Evolutionary conservation across 23 tunicate genomes (phyloP), one percentile per base, ranked within the genome.

Genomic region (Halocynthia aurantium): DNA sequence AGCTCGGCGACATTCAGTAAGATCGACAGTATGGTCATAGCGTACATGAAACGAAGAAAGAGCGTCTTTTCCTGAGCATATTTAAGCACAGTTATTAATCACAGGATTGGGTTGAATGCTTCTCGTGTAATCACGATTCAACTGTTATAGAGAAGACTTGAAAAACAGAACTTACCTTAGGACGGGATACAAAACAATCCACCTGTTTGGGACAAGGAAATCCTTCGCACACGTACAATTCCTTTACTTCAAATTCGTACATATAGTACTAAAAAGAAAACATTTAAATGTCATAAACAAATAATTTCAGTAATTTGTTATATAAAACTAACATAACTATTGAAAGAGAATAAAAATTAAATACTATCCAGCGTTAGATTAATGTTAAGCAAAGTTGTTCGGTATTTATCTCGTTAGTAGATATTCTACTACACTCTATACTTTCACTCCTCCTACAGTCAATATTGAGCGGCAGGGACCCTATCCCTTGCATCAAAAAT

Each of bases 101-200:
- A 13, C 15, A 58, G n/a, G 15, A 58, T 58, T 58, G n/a, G 17
- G 63, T 13, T 58, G 63, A 58, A 58, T 13, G 17, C 63, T 13
- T 13, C 4, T 58, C 63, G 15, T 13, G 63, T 58, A 13, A 58
- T 13, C 17, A 58, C 4, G 17, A 58, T 58, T 13, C n/a, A 13
- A 58, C 17, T 31, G 44, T 31, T 31, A 60, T 60, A 60, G 2
- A 60, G 17, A 2, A 60, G 4, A 60, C 17, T 60, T 60, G 64
- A 60, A 67, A 22, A 67, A 22, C 12, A 17, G 13, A 11, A 61
- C 86, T 71, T 72, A 88, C 95, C 88, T 13, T 76, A 6, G 95
- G 95, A 52, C 95, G 79, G 73, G 95, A 88, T 7, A 88, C 95
- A 61, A 80, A 88, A 67, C 92, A 86, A 49, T 86, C 92, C 8